These are phyloP conservation scores for Lepus oiostolus DNA, from an alignment of 2,797 vertebrate species.

Conservation along the genomic window DNA sequence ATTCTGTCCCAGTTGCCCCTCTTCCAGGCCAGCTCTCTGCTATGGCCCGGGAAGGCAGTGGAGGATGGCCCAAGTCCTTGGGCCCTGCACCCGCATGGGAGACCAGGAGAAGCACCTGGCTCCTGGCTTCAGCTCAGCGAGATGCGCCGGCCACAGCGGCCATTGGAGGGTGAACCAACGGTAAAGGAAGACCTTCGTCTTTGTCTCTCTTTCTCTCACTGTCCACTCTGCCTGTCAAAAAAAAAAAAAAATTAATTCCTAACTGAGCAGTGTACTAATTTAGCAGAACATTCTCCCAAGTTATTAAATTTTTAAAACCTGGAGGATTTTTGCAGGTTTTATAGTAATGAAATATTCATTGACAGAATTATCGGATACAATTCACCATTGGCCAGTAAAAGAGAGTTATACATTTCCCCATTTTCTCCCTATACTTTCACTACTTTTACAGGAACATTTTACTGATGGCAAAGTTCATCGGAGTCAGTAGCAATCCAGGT, in stretches of 20 bases:
- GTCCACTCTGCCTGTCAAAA: too few species aligned
- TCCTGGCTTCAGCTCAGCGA: too few species aligned
- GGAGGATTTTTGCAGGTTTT: not conserved
- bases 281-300: slow-evolving; percentile 3
- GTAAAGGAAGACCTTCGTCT: too few species aligned
- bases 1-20: too few species aligned
- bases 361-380: slow-evolving; percentile 24
- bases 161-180: too few species aligned
- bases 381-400: slow-evolving; percentile 15
- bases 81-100: too few species aligned
- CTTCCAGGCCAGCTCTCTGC: too few species aligned
- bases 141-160: too few species aligned
- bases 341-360: slow-evolving; percentile 7
- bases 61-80: too few species aligned
- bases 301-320: not conserved
- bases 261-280: not conserved
- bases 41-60: too few species aligned
- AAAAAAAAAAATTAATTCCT: not conserved
- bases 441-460: not conserved
- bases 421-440: not conserved
- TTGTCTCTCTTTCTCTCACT: too few species aligned
- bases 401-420: slow-evolving; percentile 14
- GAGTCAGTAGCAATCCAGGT: not conserved
- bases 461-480: not conserved
- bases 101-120: too few species aligned